These are phyloP conservation scores for Selene dorsalis DNA, from an alignment of 2,797 vertebrate genomes.

Conservation along the genomic window DNA sequence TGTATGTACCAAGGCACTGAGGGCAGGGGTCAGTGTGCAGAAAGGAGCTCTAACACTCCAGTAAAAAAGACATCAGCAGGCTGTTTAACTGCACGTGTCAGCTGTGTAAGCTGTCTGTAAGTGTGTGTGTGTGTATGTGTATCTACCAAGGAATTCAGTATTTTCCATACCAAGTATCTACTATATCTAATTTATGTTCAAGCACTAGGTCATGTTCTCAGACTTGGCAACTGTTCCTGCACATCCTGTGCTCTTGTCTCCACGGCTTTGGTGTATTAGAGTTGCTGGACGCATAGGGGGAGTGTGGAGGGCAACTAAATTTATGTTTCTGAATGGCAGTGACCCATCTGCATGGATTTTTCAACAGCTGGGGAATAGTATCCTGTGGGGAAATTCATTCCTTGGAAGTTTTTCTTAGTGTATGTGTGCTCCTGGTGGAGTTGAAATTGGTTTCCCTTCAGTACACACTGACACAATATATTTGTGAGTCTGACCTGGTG, in stretches of 20 bases:
- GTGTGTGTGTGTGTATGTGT: background rate
- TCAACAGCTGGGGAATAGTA: background rate
- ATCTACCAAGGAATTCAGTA: background rate
- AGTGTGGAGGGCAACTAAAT: background rate
- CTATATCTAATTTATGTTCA: constrained; percentile 7
- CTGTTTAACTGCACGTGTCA: background rate
- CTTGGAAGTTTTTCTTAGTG: background rate
- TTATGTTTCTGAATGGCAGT: background rate
- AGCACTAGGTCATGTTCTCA: background rate
- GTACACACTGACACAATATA: background rate
- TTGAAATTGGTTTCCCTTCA: background rate
- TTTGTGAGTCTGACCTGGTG: background rate
- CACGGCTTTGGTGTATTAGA: background rate
- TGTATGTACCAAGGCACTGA: background rate
- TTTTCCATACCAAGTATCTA: constrained; percentile 31
- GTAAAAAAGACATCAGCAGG: background rate
- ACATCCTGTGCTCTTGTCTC: constrained; percentile 19
- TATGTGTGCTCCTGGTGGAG: background rate
- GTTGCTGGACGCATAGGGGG: background rate
- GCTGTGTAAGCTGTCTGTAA: constrained; percentile 5
- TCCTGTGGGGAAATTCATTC: background rate
- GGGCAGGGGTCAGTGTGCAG: constrained; percentile 1
- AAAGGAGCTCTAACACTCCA: background rate
- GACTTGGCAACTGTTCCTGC: constrained; percentile 13
- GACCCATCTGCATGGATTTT: background rate